These are phyloP conservation scores for Noctua janthina DNA, from an alignment of 2,888 invertebrate genomes.

Conservation along the genomic window DNA sequence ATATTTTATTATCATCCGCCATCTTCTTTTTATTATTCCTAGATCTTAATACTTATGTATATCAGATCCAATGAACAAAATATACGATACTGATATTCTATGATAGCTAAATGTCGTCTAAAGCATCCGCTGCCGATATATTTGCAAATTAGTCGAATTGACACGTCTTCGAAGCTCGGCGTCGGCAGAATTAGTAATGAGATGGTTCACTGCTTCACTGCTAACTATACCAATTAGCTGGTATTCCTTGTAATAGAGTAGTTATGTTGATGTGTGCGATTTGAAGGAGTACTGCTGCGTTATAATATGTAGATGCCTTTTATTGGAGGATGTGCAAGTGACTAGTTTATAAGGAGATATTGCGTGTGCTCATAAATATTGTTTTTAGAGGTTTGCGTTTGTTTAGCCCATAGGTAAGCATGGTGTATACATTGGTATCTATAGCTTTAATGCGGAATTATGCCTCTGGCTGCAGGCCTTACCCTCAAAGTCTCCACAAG, in stretches of 20 bases:
- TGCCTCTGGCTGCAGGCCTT: too few species aligned
- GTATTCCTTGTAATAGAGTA: slow-evolving; percentile 47
- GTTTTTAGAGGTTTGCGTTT: slow-evolving; percentile 33
- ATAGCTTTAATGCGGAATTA: neutral
- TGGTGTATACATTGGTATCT: neutral
- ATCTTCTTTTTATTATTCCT: slow-evolving; percentile 34
- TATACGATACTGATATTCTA: slow-evolving; percentile 57
- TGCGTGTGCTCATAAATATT: slow-evolving; percentile 37
- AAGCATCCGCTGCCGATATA: slow-evolving; percentile 74
- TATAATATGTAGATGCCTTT: slow-evolving; percentile 46
- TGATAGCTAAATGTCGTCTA: slow-evolving; percentile 43
- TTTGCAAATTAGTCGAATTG: slow-evolving; percentile 75
- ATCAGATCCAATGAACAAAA: slow-evolving; percentile 34
- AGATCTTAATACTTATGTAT: slow-evolving; percentile 28
- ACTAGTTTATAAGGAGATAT: slow-evolving; percentile 23
- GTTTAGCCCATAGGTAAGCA: slow-evolving; percentile 1
- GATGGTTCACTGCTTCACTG: slow-evolving; percentile 43
- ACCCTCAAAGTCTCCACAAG: too few species aligned
- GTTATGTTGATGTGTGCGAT: slow-evolving; percentile 36
- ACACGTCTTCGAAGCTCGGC: slow-evolving; percentile 55
- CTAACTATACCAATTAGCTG: slow-evolving; percentile 63
- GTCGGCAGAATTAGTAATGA: slow-evolving; percentile 56
- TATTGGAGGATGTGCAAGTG: slow-evolving; percentile 26
- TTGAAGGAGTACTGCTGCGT: slow-evolving; percentile 20
- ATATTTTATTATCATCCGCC: slow-evolving; percentile 30